A percentile compares a stretch with the other conserved stretches of the same genome.
Conservation (phyloP, 2,797 vertebrate species). For the Carapus acus region DNA sequence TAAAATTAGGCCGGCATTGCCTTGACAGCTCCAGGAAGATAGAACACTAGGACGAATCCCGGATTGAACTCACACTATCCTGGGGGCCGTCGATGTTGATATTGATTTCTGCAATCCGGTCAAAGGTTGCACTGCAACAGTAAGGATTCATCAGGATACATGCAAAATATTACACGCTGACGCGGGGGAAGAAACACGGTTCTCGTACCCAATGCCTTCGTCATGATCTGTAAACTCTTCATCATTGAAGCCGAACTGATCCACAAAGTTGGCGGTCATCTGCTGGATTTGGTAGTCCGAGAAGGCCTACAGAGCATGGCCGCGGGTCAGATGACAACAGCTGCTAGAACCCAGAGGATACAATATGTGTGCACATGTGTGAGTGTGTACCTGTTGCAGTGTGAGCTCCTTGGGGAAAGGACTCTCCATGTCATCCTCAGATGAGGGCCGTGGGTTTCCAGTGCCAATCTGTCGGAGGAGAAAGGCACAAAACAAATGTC, state of each 20-base stretch:
- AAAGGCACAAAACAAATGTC: slow-evolving; percentile 4
- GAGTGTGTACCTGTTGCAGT: slow-evolving; percentile 86
- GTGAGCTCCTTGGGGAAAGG: slow-evolving; percentile 91
- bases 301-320: slow-evolving; percentile 77
- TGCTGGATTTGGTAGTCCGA: slow-evolving; percentile 99
- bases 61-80: slow-evolving; percentile 86
- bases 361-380: neutral
- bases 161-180: slow-evolving; percentile 2
- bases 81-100: slow-evolving; percentile 83
- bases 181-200: neutral
- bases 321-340: slow-evolving; percentile 3
- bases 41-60: too few species aligned
- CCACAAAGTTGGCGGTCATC: slow-evolving; percentile 96
- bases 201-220: slow-evolving; percentile 85
- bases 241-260: slow-evolving; percentile 98
- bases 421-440: slow-evolving; percentile 93
- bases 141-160: slow-evolving; percentile 13
- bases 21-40: too few species aligned
- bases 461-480: slow-evolving; percentile 79
- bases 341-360: neutral
- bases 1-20: neutral
- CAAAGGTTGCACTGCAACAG: slow-evolving; percentile 80
- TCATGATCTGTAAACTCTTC: slow-evolving; percentile 97
- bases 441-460: slow-evolving; percentile 89
- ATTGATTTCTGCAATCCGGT: slow-evolving; percentile 90